Base-by-base conservation (phyloP, 2,888 invertebrate genomes). In the Drosophila phalerata region DNA sequence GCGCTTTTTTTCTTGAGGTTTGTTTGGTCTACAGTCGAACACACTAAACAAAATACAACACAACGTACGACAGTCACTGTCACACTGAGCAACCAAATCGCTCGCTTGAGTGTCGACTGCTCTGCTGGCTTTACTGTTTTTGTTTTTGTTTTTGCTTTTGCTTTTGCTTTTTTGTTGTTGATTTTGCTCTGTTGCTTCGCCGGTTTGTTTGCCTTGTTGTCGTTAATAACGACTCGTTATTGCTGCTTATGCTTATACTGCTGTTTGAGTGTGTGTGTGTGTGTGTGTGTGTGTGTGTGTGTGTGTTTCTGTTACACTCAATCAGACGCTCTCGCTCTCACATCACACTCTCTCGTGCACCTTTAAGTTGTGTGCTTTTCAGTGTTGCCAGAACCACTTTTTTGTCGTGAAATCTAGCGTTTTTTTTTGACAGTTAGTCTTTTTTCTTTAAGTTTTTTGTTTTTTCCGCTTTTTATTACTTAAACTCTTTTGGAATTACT, bases 41-140 rank as follows among this genome's bases (percentile, higher is more conserved):
- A 28, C 28, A 28, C 28, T 6, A 28, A 28, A 61, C 47, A 45
- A 28, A 28, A 61, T 42, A 45, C 61, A 61, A 76, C 79, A 81
- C 79, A 89, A 83, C 70, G 84, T 78, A 85, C 91, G 87, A 81
- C 90, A 90, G 88, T 87, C 86, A 78, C 81, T 73, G 80, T 73
- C 84, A 83, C 80, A 90, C 90, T 90, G 85, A 84, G 63, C 58
- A 28, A 37, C 30, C 66, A 40, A 61, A 38, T 48, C 56, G 51
- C 38, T 61, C 56, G 51, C 38, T 61, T 69, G 61, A 63, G 45
- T 60, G 66, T 63, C 63, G 49, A 66, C 62, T 75, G 63, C 56
- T 69, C 43, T 47, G 66, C 58, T 79, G 64, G 64, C 53, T 71
- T 69, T 47, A 37, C 55, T 56, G 52, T 47, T 56, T 45, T 52